phyloP scores from a whole-genome alignment of 2,888 invertebrate species.

The Philaethria dido region DNA sequence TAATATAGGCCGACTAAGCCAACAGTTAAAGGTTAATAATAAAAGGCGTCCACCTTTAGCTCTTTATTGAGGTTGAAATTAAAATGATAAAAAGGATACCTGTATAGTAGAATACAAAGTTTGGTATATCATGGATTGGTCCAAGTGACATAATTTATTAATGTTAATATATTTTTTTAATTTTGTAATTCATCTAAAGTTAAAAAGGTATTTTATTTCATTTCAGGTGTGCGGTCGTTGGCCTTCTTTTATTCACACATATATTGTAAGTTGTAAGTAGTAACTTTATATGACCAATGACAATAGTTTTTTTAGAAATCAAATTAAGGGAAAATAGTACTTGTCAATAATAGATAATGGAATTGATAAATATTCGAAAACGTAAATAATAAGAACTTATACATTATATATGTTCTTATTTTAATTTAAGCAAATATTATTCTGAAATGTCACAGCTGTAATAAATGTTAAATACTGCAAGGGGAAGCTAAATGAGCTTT shows the following conservation, averaged over 20 bases:
- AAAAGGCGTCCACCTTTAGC: background rate
- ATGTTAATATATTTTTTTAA: too few species aligned
- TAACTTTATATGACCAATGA: too few species aligned
- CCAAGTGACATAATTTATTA: too few species aligned
- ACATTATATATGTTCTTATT: too few species aligned
- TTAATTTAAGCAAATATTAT: background rate
- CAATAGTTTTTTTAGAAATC: too few species aligned
- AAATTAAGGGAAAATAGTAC: too few species aligned
- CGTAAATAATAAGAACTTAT: background rate
- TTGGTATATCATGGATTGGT: too few species aligned
- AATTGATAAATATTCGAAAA: background rate
- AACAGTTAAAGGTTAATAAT: background rate
- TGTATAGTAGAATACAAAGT: too few species aligned
- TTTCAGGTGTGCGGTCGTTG: conserved; percentile 22
- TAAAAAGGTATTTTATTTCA: conserved; percentile 14
- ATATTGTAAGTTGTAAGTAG: background rate
- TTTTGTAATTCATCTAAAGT: too few species aligned
- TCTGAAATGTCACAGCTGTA: background rate
- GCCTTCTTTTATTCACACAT: background rate
- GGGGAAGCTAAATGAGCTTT: conserved; percentile 1
- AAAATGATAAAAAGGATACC: too few species aligned
- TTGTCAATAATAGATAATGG: too few species aligned
- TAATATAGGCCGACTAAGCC: background rate
- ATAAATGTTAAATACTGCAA: background rate
- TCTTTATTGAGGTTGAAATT: background rate